phyloP scores from a whole-genome alignment of 2,113 vertebrate species.

The Nothocercus julius region DNA sequence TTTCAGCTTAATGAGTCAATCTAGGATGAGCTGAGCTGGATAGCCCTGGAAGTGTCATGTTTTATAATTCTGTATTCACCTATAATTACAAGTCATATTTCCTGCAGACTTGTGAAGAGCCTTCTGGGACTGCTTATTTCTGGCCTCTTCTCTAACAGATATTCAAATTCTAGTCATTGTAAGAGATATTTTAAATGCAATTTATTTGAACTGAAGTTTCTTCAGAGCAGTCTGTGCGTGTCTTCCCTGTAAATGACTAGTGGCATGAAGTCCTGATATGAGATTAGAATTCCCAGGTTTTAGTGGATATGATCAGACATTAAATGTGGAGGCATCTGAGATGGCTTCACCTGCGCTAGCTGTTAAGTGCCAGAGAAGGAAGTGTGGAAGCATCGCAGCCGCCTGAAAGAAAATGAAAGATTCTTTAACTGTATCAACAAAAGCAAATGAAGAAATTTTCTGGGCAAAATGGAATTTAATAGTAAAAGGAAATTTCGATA shows the following conservation, averaged over 20 bases:
- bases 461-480: not conserved
- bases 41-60: not conserved
- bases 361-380: not conserved
- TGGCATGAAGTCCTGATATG: not conserved
- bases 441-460: not conserved
- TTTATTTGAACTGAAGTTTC: not conserved
- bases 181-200: not conserved
- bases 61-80: not conserved
- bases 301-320: not conserved
- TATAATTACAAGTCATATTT: not conserved
- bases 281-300: not conserved
- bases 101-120: not conserved
- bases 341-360: rapidly evolving
- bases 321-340: not conserved
- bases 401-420: not conserved
- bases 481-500: not conserved
- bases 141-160: not conserved
- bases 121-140: not conserved
- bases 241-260: not conserved
- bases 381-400: not conserved
- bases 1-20: not conserved
- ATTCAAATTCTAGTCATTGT: not conserved
- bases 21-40: not conserved
- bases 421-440: not conserved
- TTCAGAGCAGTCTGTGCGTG: not conserved